These are phyloP conservation scores for Mystacornis crossleyi DNA, from an alignment of 2,113 vertebrate genomes.

Conservation along the genomic window DNA sequence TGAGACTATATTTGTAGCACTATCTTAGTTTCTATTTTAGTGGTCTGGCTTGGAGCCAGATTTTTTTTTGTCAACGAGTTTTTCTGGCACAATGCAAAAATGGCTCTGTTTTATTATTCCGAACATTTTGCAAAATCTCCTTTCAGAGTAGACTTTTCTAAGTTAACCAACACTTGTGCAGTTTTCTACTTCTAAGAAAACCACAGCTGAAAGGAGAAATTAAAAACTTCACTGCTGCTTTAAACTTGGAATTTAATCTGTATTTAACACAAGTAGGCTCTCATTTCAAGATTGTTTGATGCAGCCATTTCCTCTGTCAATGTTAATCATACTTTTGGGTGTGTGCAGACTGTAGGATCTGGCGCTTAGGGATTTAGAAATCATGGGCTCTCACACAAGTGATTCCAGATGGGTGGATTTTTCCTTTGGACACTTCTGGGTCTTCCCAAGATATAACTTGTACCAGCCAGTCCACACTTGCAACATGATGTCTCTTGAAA, in stretches of 20 bases:
- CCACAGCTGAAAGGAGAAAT: slow-evolving; percentile 8
- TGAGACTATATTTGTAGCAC: slow-evolving; percentile 12
- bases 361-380: background rate
- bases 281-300: background rate
- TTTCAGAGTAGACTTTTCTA: background rate
- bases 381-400: background rate
- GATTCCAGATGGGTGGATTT: slow-evolving; percentile 13
- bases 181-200: background rate
- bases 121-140: slow-evolving; percentile 24
- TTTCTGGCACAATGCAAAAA: slow-evolving; percentile 46
- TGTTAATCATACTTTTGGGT: background rate
- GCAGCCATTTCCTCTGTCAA: background rate
- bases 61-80: slow-evolving; percentile 53
- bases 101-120: slow-evolving; percentile 17
- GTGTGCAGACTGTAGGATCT: background rate
- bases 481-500: fast-evolving
- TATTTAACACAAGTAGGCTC: background rate
- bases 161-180: slow-evolving; percentile 10
- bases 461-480: background rate
- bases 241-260: background rate
- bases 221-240: background rate
- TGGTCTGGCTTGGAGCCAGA: slow-evolving; percentile 53
- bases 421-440: background rate
- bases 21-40: slow-evolving; percentile 67
- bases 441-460: background rate